These are phyloP conservation scores for Charaxes varanes DNA, from an alignment of 1,140 invertebrate genomes.

Conservation along the genomic window DNA sequence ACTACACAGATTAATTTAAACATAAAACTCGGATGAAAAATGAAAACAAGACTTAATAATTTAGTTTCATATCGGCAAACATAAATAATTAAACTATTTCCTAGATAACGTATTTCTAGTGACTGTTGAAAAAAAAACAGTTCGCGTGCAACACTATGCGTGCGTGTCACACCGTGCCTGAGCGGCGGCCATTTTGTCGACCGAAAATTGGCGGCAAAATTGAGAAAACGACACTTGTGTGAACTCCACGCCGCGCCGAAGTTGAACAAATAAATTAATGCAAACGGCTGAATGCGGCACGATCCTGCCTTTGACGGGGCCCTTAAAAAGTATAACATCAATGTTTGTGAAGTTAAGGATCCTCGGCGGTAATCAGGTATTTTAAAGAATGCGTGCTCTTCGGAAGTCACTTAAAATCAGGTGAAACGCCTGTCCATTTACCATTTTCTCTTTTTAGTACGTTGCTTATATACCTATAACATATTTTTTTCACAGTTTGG, in stretches of 20 bases:
- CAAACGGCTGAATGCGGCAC: conserved; percentile 32
- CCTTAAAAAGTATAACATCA: conserved; percentile 38
- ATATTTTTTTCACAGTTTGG: no score
- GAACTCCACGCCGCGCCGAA: conserved; percentile 14
- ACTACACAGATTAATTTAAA: no score
- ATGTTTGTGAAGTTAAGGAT: no score
- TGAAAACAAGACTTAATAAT: conserved; percentile 6
- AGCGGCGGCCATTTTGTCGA: conserved; percentile 55
- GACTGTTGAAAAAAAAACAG: conserved; percentile 5
- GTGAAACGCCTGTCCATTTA: no score
- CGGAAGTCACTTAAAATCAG: no score
- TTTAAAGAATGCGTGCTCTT: no score
- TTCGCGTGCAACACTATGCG: conserved; percentile 29
- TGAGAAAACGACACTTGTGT: conserved; percentile 60
- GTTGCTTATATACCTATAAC: neutral
- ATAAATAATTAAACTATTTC: conserved; percentile 20
- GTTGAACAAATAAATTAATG: conserved; percentile 41
- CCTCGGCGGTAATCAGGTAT: no score
- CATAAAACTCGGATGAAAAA: no score
- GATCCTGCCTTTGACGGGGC: conserved; percentile 19
- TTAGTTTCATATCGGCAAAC: conserved; percentile 13
- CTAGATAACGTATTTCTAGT: conserved; percentile 12
- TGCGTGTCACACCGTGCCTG: conserved; percentile 48
- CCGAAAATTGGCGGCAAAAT: conserved; percentile 63
- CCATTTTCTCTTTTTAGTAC: neutral